Evolutionary conservation across 2,113 vertebrate species (phyloP), one percentile per base, ranked within the genome.

Genomic region (Prunella himalayana): DNA sequence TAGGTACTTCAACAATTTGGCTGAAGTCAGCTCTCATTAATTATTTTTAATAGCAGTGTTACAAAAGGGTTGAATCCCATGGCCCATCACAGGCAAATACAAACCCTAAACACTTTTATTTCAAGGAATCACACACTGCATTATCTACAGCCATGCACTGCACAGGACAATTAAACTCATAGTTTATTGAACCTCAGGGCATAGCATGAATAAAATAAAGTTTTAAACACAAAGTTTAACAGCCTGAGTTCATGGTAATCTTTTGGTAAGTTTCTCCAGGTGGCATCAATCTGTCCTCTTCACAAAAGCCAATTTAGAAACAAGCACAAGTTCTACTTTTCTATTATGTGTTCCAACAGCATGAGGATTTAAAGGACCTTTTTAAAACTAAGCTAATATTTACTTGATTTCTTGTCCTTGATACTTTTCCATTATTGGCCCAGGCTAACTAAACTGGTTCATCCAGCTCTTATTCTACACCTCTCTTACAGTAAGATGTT

Each of bases 171-270:
- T 78, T 92, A 88, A 81, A 75, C 71, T 70, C 47, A 73, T 8
- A 92, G 22, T 88, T 94, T 79, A 70, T 91, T 78, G n/a, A 96
- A 93, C 51, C 57, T 91, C 80, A 72, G n/a, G 9, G 61, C 13
- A 27, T 69, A 33, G 45, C 44, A 54, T 9, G 9, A 92, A 69
- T 88, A 88, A 53, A 42, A 66, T 49, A 79, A 83, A 73, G 33
- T 79, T 86, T 90, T 76, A 94, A 90, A 93, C 53, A 96, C 49
- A 95, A 94, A 94, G 45, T 78, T 90, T 71, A 86, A 94, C 47
- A n/a, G 16, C 5, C 14, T 57, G 51, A 68, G 53, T 57, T 45
- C 23, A 49, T 37, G 35, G 33, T 49, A 68, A 31, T 27, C 4
- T 27, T 79, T 63, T 24, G 47, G 2, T 50, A 41, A 57, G 7